Evolutionary conservation across 2,113 vertebrate species (phyloP), one percentile per base, ranked within the genome.

Genomic region (Percopsis transmontana): DNA sequence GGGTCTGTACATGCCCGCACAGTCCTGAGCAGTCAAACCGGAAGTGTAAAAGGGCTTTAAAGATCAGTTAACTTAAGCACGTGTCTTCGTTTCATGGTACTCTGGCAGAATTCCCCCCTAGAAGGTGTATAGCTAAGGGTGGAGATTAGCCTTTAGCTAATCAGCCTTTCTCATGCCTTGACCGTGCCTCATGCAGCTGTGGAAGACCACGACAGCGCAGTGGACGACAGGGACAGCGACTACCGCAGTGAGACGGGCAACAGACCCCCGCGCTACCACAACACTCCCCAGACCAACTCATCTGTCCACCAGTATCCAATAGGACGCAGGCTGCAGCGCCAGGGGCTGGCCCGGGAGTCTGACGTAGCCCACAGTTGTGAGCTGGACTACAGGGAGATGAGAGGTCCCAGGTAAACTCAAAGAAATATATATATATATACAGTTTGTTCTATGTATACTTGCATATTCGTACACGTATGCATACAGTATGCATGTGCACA

Each of bases 171-270:
- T n/a, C n/a, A n/a, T n/a, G n/a, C n/a, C n/a, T n/a, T n/a, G n/a
- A n/a, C n/a, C n/a, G n/a, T 73, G 16, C 67, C 24, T 78, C 24
- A 15, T 40, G 5, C 79, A 99, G 97, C 93, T 39, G 91, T 92
- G 5, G 96, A 99, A 82, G 97, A 98, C 61, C 94, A 92, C 1
- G 97, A 96, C 72, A 96, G 95, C 24, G 92, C 94, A 0, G 86
- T 95, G 63, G 95, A 96, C 19, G 95, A 96, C 67, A 84, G 94
- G 50, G 95, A 98, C 65, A 98, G 96, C 1, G 96, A 98, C 88
- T 99, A 95, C 70, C 95, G 95, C 70, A 95, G 96, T 1, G 97
- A 99, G 85, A 93, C 92, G 4, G 93, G 94, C 82, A 92, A 92
- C 85, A 78, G 94, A 41, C 97, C 96, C 1, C 94, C 94, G 13